Conservation (phyloP, 2,888 invertebrate genomes). For the Anoplius nigerrimus region DNA sequence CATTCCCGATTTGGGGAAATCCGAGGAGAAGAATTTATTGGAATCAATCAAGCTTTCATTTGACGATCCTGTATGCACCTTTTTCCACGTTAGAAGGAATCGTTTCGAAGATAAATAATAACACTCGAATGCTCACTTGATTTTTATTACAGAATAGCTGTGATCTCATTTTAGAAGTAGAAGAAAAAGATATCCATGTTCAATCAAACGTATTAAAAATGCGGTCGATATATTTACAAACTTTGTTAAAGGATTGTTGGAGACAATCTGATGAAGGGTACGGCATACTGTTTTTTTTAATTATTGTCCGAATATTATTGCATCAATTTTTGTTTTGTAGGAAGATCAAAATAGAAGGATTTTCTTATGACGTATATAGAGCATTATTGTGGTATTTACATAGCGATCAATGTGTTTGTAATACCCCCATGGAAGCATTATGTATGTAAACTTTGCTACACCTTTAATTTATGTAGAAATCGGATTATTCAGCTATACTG, state of each 20-base stretch:
- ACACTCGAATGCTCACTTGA: background rate
- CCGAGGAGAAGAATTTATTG: slow-evolving; percentile 54
- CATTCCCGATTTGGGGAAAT: slow-evolving; percentile 54
- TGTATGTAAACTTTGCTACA: slow-evolving; percentile 72
- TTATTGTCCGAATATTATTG: background rate
- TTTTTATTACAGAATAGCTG: slow-evolving; percentile 66
- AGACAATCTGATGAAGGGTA: slow-evolving; percentile 78
- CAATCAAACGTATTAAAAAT: slow-evolving; percentile 80
- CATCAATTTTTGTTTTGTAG: slow-evolving; percentile 63
- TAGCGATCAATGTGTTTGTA: slow-evolving; percentile 75
- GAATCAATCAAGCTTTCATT: slow-evolving; percentile 78
- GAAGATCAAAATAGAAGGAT: slow-evolving; percentile 72
- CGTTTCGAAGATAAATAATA: slow-evolving; percentile 7
- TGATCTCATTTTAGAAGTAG: slow-evolving; percentile 79
- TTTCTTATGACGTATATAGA: slow-evolving; percentile 78
- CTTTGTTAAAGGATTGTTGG: slow-evolving; percentile 81
- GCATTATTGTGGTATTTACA: slow-evolving; percentile 80
- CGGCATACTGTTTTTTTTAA: background rate
- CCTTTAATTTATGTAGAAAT: too few relatives aligned
- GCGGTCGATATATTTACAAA: slow-evolving; percentile 79
- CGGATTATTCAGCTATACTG: slow-evolving; percentile 4
- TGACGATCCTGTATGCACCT: slow-evolving; percentile 77
- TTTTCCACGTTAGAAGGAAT: background rate
- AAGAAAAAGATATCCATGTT: slow-evolving; percentile 78
- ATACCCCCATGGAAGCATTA: slow-evolving; percentile 73